These are phyloP conservation scores for Eudyptes chrysolophus DNA, from an alignment of 2,113 vertebrate genomes.

Conservation along the genomic window DNA sequence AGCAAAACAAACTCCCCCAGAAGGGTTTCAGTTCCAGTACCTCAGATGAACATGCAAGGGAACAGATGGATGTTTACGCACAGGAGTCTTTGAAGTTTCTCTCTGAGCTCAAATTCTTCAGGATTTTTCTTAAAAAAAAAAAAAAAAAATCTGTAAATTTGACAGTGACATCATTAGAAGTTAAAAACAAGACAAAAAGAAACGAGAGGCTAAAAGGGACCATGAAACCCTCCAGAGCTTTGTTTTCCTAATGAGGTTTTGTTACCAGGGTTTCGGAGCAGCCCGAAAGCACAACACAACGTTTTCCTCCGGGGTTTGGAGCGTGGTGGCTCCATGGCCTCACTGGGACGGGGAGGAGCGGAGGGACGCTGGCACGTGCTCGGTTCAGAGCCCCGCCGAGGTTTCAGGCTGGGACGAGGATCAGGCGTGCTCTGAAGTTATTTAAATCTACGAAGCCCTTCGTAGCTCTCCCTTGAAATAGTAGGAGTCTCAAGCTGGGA, in stretches of 20 bases:
- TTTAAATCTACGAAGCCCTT: neutral
- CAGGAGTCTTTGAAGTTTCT: neutral
- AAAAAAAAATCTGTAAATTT: neutral
- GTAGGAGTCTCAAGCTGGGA: neutral
- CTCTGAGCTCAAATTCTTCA: neutral
- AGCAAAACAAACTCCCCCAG: neutral
- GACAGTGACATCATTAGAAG: neutral
- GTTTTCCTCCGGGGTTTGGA: neutral
- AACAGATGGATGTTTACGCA: neutral
- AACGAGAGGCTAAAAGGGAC: neutral
- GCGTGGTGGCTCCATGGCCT: rapidly evolving
- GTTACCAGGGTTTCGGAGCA: neutral
- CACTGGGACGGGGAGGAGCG: rapidly evolving
- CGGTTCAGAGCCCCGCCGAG: rapidly evolving
- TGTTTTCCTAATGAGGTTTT: neutral
- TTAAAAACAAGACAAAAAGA: neutral
- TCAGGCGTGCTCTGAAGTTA: neutral
- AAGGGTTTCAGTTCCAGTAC: neutral
- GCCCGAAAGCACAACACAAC: neutral
- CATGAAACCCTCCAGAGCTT: neutral
- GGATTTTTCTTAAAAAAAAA: neutral
- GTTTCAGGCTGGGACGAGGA: neutral
- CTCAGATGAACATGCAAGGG: neutral
- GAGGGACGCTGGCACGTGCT: neutral
- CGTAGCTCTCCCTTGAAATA: rapidly evolving